Evolutionary conservation across 2,888 invertebrate species (phyloP), one percentile per base, ranked within the genome.

Genomic region (Pediacus dermestoides): DNA sequence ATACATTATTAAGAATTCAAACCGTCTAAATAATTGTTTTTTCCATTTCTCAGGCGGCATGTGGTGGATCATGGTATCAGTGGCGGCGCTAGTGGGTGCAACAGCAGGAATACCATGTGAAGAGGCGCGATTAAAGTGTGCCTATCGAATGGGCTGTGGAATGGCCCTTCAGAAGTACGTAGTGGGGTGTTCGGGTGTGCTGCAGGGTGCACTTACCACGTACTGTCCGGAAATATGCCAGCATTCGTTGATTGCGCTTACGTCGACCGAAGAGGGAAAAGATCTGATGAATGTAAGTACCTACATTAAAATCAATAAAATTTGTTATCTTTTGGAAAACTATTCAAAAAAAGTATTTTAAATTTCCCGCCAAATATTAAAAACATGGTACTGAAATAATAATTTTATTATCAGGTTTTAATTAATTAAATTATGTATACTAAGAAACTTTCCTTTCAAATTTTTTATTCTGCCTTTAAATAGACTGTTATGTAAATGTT

Each of bases 241-340:
- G 54, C 78, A 85, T 60, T 84, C 88, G 0, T 74, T 89, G 22
- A 85, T 88, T 26, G 85, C 88, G 0, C 74, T 89, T 26, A 84
- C 82, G 0, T 83, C 86, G 14, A 86, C 87, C 0, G 83, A 82
- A 34, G 85, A 88, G 62, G 88, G 88, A 34, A 80, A 84, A 58
- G 79, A 80, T 45, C 76, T 89, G 9, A 82, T 85, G 80, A 81
- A 77, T 62, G 86, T 86, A 64, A 78, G 80, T 40, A 22, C 23
- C 3, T n/a, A n/a, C n/a, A 23, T 9, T 6, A 23, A 3, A n/a
- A 6, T 23, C 4, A 8, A 18, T 18, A 18, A 4, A 18, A 18
- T 4, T 8, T 6, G 8, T 18, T 18, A 18, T 18, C 26, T 26
- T 9, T 26, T 9, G 26, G n/a, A 18, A 18, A 7, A 18, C 6